Evolutionary conservation across 2,888 invertebrate genomes (phyloP).

Genomic region (Volucella inanis): DNA sequence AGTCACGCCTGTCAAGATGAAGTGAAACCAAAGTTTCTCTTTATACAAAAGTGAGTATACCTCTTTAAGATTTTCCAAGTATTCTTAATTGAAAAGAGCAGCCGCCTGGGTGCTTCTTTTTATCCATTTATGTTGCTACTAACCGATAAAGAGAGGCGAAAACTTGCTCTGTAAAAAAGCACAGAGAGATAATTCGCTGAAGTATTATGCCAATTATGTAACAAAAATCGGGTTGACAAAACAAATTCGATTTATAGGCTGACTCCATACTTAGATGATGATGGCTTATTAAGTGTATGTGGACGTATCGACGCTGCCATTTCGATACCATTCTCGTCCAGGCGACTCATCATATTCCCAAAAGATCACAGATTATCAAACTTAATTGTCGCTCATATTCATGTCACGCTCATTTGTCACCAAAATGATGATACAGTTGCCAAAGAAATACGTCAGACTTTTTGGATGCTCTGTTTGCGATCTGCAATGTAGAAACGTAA

Average conservation of each 20-base stretch:
- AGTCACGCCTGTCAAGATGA: too few species aligned
- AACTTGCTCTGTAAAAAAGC: conserved; percentile 18
- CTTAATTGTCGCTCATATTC: conserved; percentile 29
- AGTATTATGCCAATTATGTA: conserved; percentile 13
- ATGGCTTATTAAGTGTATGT: conserved; percentile 4
- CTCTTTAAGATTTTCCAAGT: too few species aligned
- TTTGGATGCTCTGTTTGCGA: too few species aligned
- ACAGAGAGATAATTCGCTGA: conserved; percentile 4
- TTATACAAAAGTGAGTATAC: conserved; percentile 29
- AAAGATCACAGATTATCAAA: conserved; percentile 24
- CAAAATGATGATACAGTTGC: too few species aligned
- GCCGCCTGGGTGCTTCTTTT: conserved; percentile 46
- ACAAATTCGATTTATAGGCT: too few species aligned
- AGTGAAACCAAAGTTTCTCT: too few species aligned
- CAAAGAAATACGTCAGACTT: too few species aligned
- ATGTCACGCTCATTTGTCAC: conserved; percentile 25
- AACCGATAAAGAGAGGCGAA: too few species aligned
- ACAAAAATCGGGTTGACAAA: conserved; percentile 8
- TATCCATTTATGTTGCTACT: too few species aligned
- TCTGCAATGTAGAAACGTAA: too few species aligned
- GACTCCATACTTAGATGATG: conserved; percentile 19
- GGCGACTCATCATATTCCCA: conserved; percentile 36
- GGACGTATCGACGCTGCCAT: conserved; percentile 36
- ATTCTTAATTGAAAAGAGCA: conserved; percentile 24
- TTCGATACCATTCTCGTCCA: too few species aligned